These are phyloP conservation scores for Thunnus maccoyii DNA, from an alignment of 2,113 vertebrate species.

Conservation along the genomic window DNA sequence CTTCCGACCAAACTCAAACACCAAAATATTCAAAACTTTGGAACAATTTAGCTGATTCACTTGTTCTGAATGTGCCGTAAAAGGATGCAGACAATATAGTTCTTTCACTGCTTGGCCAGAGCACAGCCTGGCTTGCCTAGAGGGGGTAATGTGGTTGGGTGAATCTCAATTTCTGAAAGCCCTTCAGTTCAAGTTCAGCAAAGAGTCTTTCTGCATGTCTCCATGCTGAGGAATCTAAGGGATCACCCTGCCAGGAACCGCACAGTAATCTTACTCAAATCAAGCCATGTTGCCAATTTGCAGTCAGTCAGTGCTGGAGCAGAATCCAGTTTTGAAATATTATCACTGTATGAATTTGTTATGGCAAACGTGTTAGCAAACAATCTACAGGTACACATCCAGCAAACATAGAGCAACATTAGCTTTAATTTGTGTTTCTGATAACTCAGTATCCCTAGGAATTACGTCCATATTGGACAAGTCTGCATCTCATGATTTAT, in stretches of 20 bases:
- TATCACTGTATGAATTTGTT: neutral
- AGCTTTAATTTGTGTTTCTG: too few relatives aligned
- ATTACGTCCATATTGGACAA: too few relatives aligned
- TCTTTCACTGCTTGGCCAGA: constrained; percentile 45
- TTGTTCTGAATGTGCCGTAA: constrained; percentile 18
- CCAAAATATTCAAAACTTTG: constrained; percentile 19
- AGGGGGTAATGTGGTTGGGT: constrained; percentile 48
- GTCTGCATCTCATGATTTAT: too few relatives aligned
- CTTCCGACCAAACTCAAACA: constrained; percentile 29
- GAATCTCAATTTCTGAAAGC: constrained; percentile 57
- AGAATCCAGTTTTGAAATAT: neutral
- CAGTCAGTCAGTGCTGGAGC: neutral
- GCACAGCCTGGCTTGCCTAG: constrained; percentile 4
- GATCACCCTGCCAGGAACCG: constrained; percentile 57
- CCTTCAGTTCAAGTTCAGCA: constrained; percentile 33
- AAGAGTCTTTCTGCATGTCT: constrained; percentile 35
- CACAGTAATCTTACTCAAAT: constrained; percentile 39
- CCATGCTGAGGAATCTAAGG: constrained; percentile 48
- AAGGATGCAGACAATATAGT: constrained; percentile 39
- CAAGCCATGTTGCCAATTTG: constrained; percentile 16
- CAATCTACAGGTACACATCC: neutral
- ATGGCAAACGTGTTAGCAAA: neutral
- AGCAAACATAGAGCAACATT: neutral
- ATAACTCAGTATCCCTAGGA: too few relatives aligned
- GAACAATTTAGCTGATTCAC: constrained; percentile 52